Evolutionary conservation across 2,113 vertebrate species (phyloP).

Genomic region (Mionectes macconnelli): DNA sequence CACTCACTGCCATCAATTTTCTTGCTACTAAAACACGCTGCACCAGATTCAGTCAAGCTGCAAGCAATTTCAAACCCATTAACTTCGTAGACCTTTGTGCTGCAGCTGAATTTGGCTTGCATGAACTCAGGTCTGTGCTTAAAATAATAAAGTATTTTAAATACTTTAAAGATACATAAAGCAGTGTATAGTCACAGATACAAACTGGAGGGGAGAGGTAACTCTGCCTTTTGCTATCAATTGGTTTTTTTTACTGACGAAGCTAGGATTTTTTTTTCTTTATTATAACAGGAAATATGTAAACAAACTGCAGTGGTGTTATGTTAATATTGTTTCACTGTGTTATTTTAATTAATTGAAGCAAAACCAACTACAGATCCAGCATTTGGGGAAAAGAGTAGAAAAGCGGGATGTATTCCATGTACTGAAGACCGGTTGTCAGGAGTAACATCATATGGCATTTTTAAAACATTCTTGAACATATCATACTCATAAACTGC

Average conservation of each 20-base stretch:
- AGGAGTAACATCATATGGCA: background rate
- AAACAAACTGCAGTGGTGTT: background rate
- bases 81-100: background rate
- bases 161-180: background rate
- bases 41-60: background rate
- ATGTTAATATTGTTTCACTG: background rate
- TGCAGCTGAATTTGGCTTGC: background rate
- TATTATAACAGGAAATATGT: background rate
- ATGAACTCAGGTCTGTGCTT: background rate
- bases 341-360: background rate
- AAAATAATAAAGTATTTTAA: background rate
- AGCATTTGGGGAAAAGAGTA: background rate
- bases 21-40: background rate
- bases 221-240: background rate
- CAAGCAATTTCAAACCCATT: constrained; percentile 19
- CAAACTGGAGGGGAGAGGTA: background rate
- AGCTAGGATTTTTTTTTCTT: background rate
- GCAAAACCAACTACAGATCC: background rate
- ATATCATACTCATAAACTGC: background rate
- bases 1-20: background rate
- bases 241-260: background rate
- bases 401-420: background rate
- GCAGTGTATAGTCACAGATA: background rate
- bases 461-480: background rate
- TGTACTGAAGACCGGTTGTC: background rate